A percentile compares a stretch with the other conserved stretches of the same genome.
Conservation (phyloP, 2,113 vertebrate species). For the Siniperca knerii region DNA sequence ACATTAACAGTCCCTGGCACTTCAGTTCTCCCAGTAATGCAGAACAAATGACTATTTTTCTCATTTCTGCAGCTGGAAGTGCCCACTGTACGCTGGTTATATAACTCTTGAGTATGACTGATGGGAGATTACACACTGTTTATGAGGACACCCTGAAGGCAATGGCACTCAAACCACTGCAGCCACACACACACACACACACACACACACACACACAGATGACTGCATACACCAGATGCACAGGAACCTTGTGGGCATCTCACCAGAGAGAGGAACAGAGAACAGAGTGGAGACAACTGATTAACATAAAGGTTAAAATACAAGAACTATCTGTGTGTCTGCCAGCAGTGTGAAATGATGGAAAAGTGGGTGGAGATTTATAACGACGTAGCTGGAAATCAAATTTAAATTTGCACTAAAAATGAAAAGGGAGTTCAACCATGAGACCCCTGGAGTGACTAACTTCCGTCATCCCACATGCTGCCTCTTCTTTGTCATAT, state of each 20-base stretch:
- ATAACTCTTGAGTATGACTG: constrained; percentile 33
- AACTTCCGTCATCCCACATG: neutral
- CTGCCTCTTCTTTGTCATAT: neutral
- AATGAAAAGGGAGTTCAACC: neutral
- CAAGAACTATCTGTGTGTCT: neutral
- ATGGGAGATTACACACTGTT: constrained; percentile 46
- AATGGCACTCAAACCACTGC: constrained; percentile 14
- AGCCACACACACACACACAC: constrained; percentile 22
- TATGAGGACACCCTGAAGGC: constrained; percentile 50
- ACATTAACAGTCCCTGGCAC: neutral
- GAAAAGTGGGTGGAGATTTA: neutral
- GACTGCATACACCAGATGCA: neutral
- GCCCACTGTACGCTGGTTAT: constrained; percentile 30
- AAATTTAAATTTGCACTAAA: neutral
- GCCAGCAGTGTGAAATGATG: neutral
- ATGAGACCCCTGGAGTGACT: neutral
- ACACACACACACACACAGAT: constrained; percentile 3
- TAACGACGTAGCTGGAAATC: neutral
- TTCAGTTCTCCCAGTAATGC: neutral
- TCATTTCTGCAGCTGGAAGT: constrained; percentile 38
- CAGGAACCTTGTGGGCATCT: constrained; percentile 6
- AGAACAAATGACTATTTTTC: neutral
- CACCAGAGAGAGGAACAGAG: neutral
- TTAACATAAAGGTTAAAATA: neutral
- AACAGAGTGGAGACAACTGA: neutral